These are phyloP conservation scores for Pogoniulus pusillus DNA, from an alignment of 2,797 vertebrate species.

Conservation along the genomic window DNA sequence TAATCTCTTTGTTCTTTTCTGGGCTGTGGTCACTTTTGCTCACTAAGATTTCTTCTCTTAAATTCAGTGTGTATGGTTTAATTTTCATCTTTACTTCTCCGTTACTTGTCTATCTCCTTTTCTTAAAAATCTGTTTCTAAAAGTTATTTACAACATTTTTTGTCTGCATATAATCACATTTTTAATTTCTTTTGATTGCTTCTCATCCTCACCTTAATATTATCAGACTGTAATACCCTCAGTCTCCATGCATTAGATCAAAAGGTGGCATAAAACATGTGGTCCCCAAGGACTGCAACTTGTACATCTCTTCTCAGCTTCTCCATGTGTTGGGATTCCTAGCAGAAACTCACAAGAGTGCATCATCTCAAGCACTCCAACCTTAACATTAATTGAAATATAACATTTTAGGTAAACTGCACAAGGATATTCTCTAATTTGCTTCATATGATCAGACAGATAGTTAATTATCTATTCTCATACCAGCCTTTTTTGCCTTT, in stretches of 20 bases:
- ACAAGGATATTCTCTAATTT: background rate
- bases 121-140: background rate
- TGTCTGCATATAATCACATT: background rate
- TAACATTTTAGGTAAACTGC: background rate
- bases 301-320: background rate
- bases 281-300: background rate
- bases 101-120: background rate
- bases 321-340: fast-evolving
- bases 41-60: background rate
- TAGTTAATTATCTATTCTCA: background rate
- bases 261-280: background rate
- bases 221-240: background rate
- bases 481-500: background rate
- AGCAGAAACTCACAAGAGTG: background rate
- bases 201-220: background rate
- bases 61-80: background rate
- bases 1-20: background rate
- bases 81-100: background rate
- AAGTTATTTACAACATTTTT: background rate
- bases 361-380: background rate
- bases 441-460: background rate
- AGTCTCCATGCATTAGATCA: background rate
- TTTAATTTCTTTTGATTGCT: background rate
- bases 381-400: background rate
- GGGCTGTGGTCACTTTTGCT: background rate